A percentile compares a stretch with the other conserved stretches of the same genome.
Evolutionary conservation across 2,113 vertebrate species (phyloP).

Genomic region (Hystrix cristata): DNA sequence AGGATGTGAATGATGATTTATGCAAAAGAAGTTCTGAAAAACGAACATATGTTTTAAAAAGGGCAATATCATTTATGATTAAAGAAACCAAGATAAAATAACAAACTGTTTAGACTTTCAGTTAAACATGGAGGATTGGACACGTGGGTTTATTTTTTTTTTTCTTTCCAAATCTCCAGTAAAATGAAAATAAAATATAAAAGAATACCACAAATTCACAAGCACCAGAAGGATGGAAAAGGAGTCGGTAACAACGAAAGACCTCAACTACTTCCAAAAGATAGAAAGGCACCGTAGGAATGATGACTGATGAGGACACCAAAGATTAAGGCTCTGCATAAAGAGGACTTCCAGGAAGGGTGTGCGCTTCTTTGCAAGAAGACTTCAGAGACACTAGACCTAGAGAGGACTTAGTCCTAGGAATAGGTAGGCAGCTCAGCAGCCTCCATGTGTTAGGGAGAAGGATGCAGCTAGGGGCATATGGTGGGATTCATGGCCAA

Average conservation of each 20-base stretch:
- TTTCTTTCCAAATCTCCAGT: constrained; percentile 24
- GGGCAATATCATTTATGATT: constrained; percentile 4
- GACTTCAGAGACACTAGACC: not conserved
- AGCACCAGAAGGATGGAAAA: not conserved
- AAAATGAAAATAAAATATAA: constrained; percentile 47
- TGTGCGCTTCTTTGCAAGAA: fast-evolving
- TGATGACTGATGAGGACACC: not conserved
- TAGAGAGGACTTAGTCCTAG: not conserved
- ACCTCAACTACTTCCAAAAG: not conserved
- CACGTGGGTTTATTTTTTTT: constrained; percentile 27
- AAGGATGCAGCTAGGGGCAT: not conserved
- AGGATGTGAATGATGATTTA: not conserved
- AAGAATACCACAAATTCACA: not conserved
- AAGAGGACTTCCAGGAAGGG: not conserved
- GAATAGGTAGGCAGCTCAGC: not conserved
- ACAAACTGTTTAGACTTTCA: not conserved
- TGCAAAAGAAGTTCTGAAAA: not conserved
- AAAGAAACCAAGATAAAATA: constrained; percentile 36
- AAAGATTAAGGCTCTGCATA: not conserved
- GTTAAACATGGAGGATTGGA: not conserved
- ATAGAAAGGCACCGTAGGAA: not conserved
- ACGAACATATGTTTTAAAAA: constrained; percentile 26
- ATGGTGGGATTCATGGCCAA: not conserved
- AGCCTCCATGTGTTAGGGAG: not conserved
- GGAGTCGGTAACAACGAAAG: not conserved